Evolutionary conservation across 2,113 vertebrate genomes (phyloP).

Genomic region (Apistogramma diplotaenia): DNA sequence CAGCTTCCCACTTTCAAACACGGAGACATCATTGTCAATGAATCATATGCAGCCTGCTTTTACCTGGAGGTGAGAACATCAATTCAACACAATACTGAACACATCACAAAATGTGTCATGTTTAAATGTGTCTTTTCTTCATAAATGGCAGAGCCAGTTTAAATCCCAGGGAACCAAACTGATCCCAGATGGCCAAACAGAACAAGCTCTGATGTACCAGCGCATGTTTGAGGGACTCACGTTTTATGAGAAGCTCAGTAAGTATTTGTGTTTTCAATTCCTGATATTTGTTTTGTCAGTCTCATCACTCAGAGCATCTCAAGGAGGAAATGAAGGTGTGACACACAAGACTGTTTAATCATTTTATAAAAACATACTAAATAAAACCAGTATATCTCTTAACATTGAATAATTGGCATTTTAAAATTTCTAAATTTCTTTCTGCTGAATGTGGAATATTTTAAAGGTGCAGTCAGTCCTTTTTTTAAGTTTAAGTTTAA

Average conservation of each 20-base stretch:
- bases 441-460: too few species aligned
- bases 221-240: constrained; percentile 71
- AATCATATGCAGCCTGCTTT: constrained; percentile 74
- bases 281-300: too few species aligned
- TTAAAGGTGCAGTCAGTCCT: too few species aligned
- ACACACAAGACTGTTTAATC: too few species aligned
- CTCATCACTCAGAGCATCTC: too few species aligned
- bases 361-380: too few species aligned
- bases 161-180: constrained; percentile 72
- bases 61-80: constrained; percentile 76
- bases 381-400: too few species aligned
- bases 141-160: constrained; percentile 63
- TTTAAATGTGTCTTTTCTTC: neutral
- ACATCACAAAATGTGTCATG: neutral
- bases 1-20: constrained; percentile 78
- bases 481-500: too few species aligned
- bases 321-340: too few species aligned
- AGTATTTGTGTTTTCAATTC: neutral
- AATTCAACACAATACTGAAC: fast-evolving
- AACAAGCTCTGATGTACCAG: constrained; percentile 73
- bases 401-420: too few species aligned
- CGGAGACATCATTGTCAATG: constrained; percentile 69
- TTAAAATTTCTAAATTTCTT: too few species aligned
- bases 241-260: constrained; percentile 74
- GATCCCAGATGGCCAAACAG: constrained; percentile 58